Evolutionary conservation across 2,888 invertebrate species (phyloP).

Genomic region (Cremastinae sp.): DNA sequence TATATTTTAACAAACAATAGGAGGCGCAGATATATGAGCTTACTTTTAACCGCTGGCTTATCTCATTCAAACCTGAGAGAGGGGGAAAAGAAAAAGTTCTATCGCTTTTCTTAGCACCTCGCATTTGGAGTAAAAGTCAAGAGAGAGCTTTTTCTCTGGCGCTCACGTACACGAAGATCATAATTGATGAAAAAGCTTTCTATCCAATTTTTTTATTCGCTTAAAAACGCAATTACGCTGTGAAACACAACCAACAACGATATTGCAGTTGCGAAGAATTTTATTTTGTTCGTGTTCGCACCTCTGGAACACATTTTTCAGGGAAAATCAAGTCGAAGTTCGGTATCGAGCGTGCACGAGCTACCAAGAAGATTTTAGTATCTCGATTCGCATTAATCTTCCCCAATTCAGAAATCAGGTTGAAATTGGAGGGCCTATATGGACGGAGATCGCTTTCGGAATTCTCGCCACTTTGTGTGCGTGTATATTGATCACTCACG

Average conservation of each 20-base stretch:
- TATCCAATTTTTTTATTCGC: constrained; percentile 24
- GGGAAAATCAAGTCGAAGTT: constrained; percentile 21
- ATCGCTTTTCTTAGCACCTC: constrained; percentile 4
- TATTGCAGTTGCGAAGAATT: constrained; percentile 60
- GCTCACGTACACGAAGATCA: constrained; percentile 2
- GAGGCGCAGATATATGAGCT: constrained; percentile 42
- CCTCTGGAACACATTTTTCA: constrained; percentile 68
- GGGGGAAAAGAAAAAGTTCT: constrained; percentile 34
- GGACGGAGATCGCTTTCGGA: constrained; percentile 28
- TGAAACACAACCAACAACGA: constrained; percentile 60
- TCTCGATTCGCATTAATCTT: constrained; percentile 75
- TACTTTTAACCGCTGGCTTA: constrained; percentile 45
- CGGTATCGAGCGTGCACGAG: constrained; percentile 29
- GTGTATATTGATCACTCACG: constrained; percentile 26
- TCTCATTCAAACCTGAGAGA: constrained; percentile 22
- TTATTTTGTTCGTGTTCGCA: constrained; percentile 60
- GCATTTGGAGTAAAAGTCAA: constrained; percentile 3
- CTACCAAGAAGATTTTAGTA: constrained; percentile 60
- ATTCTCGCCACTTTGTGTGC: constrained; percentile 15
- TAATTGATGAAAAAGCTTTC: constrained; percentile 55
- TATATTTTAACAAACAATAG: constrained; percentile 43
- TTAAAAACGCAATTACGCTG: background rate
- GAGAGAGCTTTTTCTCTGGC: constrained; percentile 41
- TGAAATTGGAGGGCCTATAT: constrained; percentile 30
- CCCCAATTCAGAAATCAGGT: constrained; percentile 67